Base-by-base conservation (phyloP, 92 coral and sea anemone species). In the Pocillopora meandrina region DNA sequence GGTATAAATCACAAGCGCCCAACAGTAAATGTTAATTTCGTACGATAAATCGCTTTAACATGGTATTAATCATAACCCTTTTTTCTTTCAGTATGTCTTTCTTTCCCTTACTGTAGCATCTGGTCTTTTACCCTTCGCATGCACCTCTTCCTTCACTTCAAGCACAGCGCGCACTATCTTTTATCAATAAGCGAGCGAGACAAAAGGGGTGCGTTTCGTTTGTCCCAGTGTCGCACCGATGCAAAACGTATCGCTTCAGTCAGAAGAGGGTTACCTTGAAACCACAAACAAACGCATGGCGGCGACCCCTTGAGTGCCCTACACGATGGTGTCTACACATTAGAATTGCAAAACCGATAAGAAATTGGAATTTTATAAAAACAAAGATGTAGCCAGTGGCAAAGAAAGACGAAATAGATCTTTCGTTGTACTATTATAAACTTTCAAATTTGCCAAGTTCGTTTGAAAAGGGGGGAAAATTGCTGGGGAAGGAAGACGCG, bases 321-420 rank as follows among this genome's bases (percentile, higher is more conserved):
- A 16, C 64, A 73, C 33, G 58, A 63, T 16, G 67, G 74, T 83
- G 86, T 83, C 86, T 73, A 83, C 86, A 61, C 73, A 83, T 83
- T 83, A 83, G 80, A 83, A 83, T 72, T 83, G 74, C 86, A 83
- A 83, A 83, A 57, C 36, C 71, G 80, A 73, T 83, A 83, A 83
- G 65, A 71, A 72, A 73, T 64, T 74, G 62, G 78, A 72, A 82
- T 82, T 61, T 47, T 82, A 73, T 70, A 60, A 71, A 31, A 55
- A 64, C 64, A 33, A 61, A 26, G 63, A 57, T 60, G 73, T 19
- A 21, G 74, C 56, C 26, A 71, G 15, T 49, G 70, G 31, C 61
- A 72, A 70, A 18, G 47, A 42, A 42, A 71, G 47, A 49, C 63
- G 34, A 57, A 61, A 63, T n/a, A 36, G 49, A 73, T 0, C 31